Evolutionary conservation across 2,888 invertebrate species (phyloP).

Genomic region (Sinopyrophorus schimmeli): DNA sequence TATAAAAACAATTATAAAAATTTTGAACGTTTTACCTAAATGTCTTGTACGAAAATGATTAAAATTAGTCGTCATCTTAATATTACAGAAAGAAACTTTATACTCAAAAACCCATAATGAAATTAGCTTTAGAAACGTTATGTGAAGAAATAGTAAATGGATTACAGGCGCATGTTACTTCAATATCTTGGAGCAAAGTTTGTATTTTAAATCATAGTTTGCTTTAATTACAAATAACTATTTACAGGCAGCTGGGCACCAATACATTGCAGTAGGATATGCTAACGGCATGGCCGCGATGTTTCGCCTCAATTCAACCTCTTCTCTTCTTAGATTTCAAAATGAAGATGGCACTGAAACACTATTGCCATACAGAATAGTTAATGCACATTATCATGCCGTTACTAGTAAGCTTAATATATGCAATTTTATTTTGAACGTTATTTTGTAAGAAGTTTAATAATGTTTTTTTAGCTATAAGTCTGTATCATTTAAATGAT

Average conservation of each 20-base stretch:
- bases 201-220: slow-evolving; percentile 16
- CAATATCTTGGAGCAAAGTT: slow-evolving; percentile 58
- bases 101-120: slow-evolving; percentile 58
- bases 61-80: too few relatives aligned
- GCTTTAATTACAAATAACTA: too few relatives aligned
- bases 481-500: slow-evolving; percentile 55
- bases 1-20: slow-evolving; percentile 1
- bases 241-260: slow-evolving; percentile 59
- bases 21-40: too few relatives aligned
- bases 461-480: slow-evolving; percentile 47
- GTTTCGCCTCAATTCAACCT: slow-evolving; percentile 63
- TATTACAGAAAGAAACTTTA: too few relatives aligned
- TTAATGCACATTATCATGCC: slow-evolving; percentile 62
- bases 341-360: slow-evolving; percentile 53
- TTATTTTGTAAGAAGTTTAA: neutral
- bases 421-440: neutral
- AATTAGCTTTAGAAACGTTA: slow-evolving; percentile 48
- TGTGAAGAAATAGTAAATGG: slow-evolving; percentile 43
- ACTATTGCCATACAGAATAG: slow-evolving; percentile 62
- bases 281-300: slow-evolving; percentile 67
- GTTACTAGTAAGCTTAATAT: slow-evolving; percentile 59
- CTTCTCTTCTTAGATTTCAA: slow-evolving; percentile 56
- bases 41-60: too few relatives aligned
- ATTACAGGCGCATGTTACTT: slow-evolving; percentile 56
- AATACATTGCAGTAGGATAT: slow-evolving; percentile 67